Evolutionary conservation across 92 coral and sea anemone species (phyloP), one percentile per base, ranked within the genome.

Genomic region (Heliopora coerulea): DNA sequence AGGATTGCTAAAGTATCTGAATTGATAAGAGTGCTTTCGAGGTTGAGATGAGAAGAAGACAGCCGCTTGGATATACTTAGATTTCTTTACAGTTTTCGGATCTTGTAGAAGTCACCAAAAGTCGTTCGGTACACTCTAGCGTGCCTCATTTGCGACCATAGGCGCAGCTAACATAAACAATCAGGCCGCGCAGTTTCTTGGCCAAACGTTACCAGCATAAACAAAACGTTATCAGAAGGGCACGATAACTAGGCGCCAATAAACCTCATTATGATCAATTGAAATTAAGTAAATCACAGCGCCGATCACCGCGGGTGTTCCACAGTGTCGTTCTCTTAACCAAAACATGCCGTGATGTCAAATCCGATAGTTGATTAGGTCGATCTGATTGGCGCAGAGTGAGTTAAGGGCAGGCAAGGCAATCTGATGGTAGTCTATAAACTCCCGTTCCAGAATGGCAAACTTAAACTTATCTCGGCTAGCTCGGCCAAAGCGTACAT

Each of bases 211-310:
- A 46, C 52, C 25, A 20, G 50, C 25, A 63, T 63, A 32, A 63
- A 33, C 59, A 67, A 56, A 19, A 34, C 74, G 74, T 49, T 23
- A 49, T 42, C 59, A 67, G 58, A 67, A 17, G 1, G 3, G 35
- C 32, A 49, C 32, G 62, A 70, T 70, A 70, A 70, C 77, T 30
- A 70, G 77, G 77, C 77, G 77, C 77, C 77, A 70, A 70, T 70
- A 70, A 70, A 70, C 77, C 77, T 70, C 54, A 70, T 70, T 70
- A 70, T 57, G 54, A 33, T 70, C 77, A 70, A 70, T 70, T 70
- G 28, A 70, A 70, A 70, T 70, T 70, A 70, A 70, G 52, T 70
- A 70, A 70, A 70, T 70, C 77, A 70, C 37, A 63, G 57, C 57
- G 14, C 30, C 10, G 41, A 13, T 14, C 77, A 35, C 77, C 12